Evolutionary conservation across 2,888 invertebrate species (phyloP), one percentile per base, ranked within the genome.

Genomic region (Listrodromus nycthemerus): DNA sequence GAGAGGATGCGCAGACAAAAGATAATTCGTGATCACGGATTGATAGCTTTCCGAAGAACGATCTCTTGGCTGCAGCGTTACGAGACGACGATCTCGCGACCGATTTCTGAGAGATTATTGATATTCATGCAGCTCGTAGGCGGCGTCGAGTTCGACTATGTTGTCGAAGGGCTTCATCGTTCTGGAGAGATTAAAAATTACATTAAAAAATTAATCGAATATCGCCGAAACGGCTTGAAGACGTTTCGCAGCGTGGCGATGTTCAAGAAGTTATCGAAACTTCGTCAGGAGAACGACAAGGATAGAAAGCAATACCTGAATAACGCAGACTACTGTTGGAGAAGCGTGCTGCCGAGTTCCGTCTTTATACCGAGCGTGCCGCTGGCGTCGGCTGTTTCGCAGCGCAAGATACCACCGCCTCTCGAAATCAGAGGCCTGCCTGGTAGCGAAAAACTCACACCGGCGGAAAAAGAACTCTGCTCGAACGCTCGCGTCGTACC

Each of bases 91-190:
- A 93, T 97, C 67, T 95, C 95, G 55, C 94, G 94, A 87, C 90
- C 93, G 41, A 92, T 94, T 10, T 93, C 94, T 41, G 96, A 96
- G 85, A 94, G 95, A 86, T 92, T 98, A 67, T 91, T 96, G 0
- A 94, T 96, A 1, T 97, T 97, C 87, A 96, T 97, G 96, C 97
- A 97, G 90, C 95, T 98, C 37, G 95, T 96, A 89, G 94, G 95
- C 0, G 96, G 96, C 0, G 94, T 95, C 83, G 95, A 97, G 83
- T 97, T 96, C 93, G 97, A 97, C 91, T 95, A 95, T 83, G 94
- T 97, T 5, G 94, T 98, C 91, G 98, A 98, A 91, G 96, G 97
- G 0, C 89, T 98, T 37, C 96, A 96, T 89, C 95, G 96, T 88
- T 96, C 96, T 90, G 95, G 95, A 16, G 97, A 97, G 90, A 90